Evolutionary conservation across 2,797 vertebrate species (phyloP), one percentile per base, ranked within the genome.

Genomic region (Crenichthys baileyi): DNA sequence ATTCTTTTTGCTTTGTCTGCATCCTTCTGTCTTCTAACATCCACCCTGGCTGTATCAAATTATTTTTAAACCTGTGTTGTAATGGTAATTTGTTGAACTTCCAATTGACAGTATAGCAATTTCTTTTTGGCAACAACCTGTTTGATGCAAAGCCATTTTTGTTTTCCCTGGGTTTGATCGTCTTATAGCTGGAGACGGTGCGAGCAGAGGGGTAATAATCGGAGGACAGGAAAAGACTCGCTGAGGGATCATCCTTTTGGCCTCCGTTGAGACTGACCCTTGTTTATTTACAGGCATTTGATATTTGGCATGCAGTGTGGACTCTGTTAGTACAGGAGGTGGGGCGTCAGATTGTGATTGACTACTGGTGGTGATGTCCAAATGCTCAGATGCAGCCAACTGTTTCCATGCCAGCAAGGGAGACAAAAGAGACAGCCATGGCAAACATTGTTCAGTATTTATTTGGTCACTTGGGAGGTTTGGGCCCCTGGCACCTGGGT

Each of bases 221-320:
- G 83, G 82, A 79, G 60, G 79, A 86, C 84, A 81, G 80, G 83
- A 89, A 85, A 91, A 85, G 85, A 83, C 86, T 90, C 88, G 78
- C 90, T 85, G 87, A 91, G 88, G 80, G 88, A 70, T 90, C 77
- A 88, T 85, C 83, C 65, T 88, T 75, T 86, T 88, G 84, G 89
- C 86, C 72, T 56, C 70, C 76, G 74, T 79, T 77, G 80, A 75
- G 82, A 79, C 53, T 84, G 83, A 92, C 83, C 83, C 83, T 88
- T 90, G 88, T 87, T 92, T 91, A 88, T 91, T 91, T 90, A 84
- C 85, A 88, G 90, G 85, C 90, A 87, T 85, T 86, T 90, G 83
- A 87, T 84, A 77, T 84, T 92, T 92, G 91, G 91, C 89, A 92
- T 88, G 90, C 91, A 88, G 86, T 87, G 79, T 55, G 76, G 86